Evolutionary conservation across 1,140 invertebrate genomes (phyloP), one percentile per base, ranked within the genome.

Genomic region (Ostrea edulis): DNA sequence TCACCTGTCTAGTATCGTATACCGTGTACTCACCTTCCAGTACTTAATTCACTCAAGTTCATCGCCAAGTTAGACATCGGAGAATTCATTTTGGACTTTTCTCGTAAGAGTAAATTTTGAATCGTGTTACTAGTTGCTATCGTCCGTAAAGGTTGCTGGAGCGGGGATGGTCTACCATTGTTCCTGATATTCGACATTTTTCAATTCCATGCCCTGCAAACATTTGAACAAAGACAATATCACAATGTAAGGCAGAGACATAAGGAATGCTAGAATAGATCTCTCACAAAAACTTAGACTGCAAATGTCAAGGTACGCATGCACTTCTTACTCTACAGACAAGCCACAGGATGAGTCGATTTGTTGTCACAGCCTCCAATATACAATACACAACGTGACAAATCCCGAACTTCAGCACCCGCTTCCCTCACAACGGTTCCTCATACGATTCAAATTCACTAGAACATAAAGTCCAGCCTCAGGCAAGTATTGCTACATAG

Each of bases 11-110:
- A 25, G 14, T 17, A 20, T 62, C 55, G 17, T 17, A 62, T 62
- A 17, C 20, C n/a, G 11, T 17, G 71, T 58, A 85, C 90, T 90
- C 87, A 91, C 92, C 91, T 91, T 89, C 89, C 90, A 85, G 92
- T 93, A 58, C 86, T 86, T 17, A 93, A 86, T 90, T 91, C 91
- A 89, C 90, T 91, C 12, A 93, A 85, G 88, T 92, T 92, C 62
- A 91, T 65, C 20, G 92, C 91, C 65, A 93, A 85, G 82, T 90
- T 91, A 65, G 90, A 89, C 87, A 93, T 90, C 4, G 92, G 92
- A n/a, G 92, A 93, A 90, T 89, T 89, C 83, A 91, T 88, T 85
- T 89, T 89, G 25, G 35, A 29, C 51, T 52, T 53, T 22, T 62
- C 82, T 44, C 54, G 62, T 53, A 81, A 35, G 17, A 62, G 68